Evolutionary conservation across 2,113 vertebrate species (phyloP), one percentile per base, ranked within the genome.

Genomic region (Sturnira hondurensis): DNA sequence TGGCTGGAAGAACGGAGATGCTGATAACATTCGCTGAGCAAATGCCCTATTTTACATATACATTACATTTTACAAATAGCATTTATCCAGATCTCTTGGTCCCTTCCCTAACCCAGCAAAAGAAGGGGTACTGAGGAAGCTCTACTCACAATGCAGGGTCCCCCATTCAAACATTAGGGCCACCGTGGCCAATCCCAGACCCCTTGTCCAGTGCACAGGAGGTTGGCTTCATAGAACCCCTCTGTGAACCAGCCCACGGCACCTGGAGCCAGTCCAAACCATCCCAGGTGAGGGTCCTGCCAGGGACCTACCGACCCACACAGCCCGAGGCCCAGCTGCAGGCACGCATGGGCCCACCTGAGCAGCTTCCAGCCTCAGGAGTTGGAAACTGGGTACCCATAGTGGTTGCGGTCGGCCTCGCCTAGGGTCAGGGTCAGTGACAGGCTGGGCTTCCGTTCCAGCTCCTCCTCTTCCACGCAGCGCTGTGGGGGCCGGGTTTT

Each of bases 371-470:
- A 0, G 3, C 43, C 78, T 93, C 95, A 94, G 54, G 97, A 17
- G 82, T 98, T 97, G 26, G 98, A 33, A 0, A 97, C 98, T 0
- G 98, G 97, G 96, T 97, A 99, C 97, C 96, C 97, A 94, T 98
- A 99, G 98, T 99, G 99, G 98, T 99, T 99, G 97, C 93, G 97
- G 6, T 99, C 99, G 0, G 98, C 89, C n/a, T 99, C 99, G 0
- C 95, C 98, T 13, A 99, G 97, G 8, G 98, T 80, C 84, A 98
- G 95, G 0, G 98, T 88, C 82, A 98, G 97, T 0, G 99, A 99
- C 38, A 99, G 94, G 97, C 99, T 99, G 89, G 99, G 98, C 80
- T 99, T 99, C 95, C 97, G 98, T 58, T 98, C 98, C 0, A 94
- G 94, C 71, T 98, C 99, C 24, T 99, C 98, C 28, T 98, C 98